Percentiles rank a stretch among this genome's conserved stretches.
Evolutionary conservation across 2,113 vertebrate species (phyloP).

Genomic region (Oriolus oriolus): DNA sequence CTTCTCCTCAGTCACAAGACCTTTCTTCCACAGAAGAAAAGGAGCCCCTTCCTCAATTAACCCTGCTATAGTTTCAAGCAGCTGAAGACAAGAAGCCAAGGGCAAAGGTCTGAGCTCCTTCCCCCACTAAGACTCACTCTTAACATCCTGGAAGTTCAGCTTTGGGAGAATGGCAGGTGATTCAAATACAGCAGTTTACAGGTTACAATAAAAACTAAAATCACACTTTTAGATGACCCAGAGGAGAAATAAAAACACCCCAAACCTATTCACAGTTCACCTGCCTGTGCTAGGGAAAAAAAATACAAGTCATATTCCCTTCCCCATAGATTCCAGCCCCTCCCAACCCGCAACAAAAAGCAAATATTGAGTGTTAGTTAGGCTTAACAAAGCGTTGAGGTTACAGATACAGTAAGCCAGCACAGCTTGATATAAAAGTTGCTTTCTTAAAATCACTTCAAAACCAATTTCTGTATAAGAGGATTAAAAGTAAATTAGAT

Average conservation of each 20-base stretch:
- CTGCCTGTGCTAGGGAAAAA: slow-evolving; percentile 50
- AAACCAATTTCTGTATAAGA: slow-evolving; percentile 67
- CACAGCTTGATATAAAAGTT: slow-evolving; percentile 66
- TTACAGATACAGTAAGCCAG: slow-evolving; percentile 56
- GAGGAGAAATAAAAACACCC: background rate
- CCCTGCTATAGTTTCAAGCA: background rate
- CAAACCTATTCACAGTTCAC: slow-evolving; percentile 47
- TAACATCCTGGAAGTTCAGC: background rate
- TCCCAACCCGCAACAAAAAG: slow-evolving; percentile 51
- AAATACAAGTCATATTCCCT: slow-evolving; percentile 18
- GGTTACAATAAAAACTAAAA: slow-evolving; percentile 55
- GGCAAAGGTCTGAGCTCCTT: background rate
- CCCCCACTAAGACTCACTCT: background rate
- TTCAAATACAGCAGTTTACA: slow-evolving; percentile 75
- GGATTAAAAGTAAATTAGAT: slow-evolving; percentile 70
- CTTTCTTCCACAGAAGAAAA: background rate
- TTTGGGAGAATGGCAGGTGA: slow-evolving; percentile 24
- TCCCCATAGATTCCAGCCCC: background rate
- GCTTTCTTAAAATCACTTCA: slow-evolving; percentile 71
- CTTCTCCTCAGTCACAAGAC: background rate
- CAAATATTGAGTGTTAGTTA: slow-evolving; percentile 51
- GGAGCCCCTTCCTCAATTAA: background rate
- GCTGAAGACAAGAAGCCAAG: background rate
- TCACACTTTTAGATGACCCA: slow-evolving; percentile 32
- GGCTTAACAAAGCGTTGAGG: slow-evolving; percentile 54